Percentiles rank a stretch among this genome's conserved stretches.
phyloP scores from a whole-genome alignment of 2,888 invertebrate genomes.

The Drosophila neoperkinsi region DNA sequence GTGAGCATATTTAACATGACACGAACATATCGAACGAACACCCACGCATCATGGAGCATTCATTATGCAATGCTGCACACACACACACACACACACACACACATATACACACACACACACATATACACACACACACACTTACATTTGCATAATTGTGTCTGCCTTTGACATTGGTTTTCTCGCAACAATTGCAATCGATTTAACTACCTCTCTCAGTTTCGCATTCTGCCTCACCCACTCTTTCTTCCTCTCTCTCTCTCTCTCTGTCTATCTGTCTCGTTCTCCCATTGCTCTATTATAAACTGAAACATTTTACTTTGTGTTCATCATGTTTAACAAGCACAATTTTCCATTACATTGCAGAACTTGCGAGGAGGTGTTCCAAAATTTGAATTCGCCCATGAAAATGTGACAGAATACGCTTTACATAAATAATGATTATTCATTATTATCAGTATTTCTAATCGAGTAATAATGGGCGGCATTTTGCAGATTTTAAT shows the following conservation, averaged over 20 bases:
- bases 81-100: constrained; percentile 32
- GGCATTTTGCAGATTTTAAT: no score
- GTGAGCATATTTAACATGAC: constrained; percentile 72
- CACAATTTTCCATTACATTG: constrained; percentile 63
- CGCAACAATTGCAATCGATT: constrained; percentile 67
- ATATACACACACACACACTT: constrained; percentile 14
- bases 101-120: constrained; percentile 15
- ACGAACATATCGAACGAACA: constrained; percentile 77
- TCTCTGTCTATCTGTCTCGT: neutral
- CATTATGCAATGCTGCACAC: constrained; percentile 75
- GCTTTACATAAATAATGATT: neutral
- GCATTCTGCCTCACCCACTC: neutral
- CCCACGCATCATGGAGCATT: constrained; percentile 75
- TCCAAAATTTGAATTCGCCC: constrained; percentile 16
- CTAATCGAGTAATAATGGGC: neutral
- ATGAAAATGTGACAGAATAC: neutral
- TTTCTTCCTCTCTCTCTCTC: neutral
- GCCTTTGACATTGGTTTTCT: constrained; percentile 69
- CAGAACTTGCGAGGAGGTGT: constrained; percentile 37
- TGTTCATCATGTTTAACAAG: constrained; percentile 76
- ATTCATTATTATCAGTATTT: neutral
- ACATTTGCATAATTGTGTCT: constrained; percentile 73
- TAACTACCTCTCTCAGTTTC: constrained; percentile 5
- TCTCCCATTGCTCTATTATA: constrained; percentile 37
- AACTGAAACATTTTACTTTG: constrained; percentile 76